Evolutionary conservation across 2,797 vertebrate genomes (phyloP).

Genomic region (Eutrigla gurnardus): DNA sequence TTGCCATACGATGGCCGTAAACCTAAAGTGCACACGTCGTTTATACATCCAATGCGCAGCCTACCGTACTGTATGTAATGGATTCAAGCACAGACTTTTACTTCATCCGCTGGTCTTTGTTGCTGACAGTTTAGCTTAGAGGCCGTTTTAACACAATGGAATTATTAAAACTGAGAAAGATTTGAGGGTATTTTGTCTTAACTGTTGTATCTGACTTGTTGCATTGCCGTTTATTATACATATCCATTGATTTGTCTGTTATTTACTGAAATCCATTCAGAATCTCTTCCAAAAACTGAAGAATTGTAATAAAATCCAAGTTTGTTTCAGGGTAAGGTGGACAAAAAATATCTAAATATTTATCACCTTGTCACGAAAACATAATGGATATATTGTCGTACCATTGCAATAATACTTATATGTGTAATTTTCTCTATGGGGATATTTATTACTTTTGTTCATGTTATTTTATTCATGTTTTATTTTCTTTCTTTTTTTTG

Average conservation of each 20-base stretch:
- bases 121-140: constrained; percentile 2
- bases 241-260: constrained; percentile 31
- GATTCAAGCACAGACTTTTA: constrained; percentile 42
- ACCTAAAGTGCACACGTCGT: constrained; percentile 39
- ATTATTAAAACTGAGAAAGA: not conserved
- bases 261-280: constrained; percentile 16
- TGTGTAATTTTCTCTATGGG: constrained; percentile 14
- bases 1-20: constrained; percentile 15
- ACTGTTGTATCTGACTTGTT: constrained; percentile 8
- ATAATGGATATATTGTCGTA: constrained; percentile 5
- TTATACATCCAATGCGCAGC: constrained; percentile 1
- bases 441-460: constrained; percentile 30
- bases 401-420: not conserved
- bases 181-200: constrained; percentile 27
- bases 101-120: constrained; percentile 3
- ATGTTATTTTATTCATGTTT: constrained; percentile 1
- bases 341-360: not conserved
- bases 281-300: not conserved
- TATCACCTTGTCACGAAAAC: not conserved
- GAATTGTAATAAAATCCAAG: not conserved
- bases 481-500: not conserved
- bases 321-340: constrained; percentile 5
- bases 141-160: not conserved
- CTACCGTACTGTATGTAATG: constrained; percentile 12
- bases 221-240: constrained; percentile 7